Percentiles rank a stretch among this genome's conserved stretches.
Evolutionary conservation across 1,140 invertebrate genomes (phyloP).

Genomic region (Parasteatoda tepidariorum): DNA sequence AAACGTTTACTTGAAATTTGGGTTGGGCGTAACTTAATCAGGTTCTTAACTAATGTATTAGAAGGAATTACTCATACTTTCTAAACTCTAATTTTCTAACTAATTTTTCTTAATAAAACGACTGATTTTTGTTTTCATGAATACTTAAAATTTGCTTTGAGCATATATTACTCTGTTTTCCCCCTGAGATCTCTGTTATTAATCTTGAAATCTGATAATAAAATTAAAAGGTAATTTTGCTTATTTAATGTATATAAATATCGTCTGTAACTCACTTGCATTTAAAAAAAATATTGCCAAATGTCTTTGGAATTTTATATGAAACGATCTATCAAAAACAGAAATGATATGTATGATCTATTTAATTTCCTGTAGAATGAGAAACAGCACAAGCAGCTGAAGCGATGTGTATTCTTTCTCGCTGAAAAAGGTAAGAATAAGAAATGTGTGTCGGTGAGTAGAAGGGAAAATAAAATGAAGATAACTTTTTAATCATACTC

Average conservation of each 20-base stretch:
- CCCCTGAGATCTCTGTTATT: no score
- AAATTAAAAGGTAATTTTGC: background rate
- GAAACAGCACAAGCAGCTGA: background rate
- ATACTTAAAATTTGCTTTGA: no score
- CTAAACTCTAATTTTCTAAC: no score
- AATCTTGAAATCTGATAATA: no score
- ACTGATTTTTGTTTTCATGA: no score
- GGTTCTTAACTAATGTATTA: no score
- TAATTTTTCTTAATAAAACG: no score
- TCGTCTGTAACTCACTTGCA: no score
- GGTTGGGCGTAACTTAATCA: no score
- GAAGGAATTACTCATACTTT: no score
- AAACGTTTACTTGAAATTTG: no score
- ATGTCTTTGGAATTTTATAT: conserved; percentile 30
- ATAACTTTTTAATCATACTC: background rate
- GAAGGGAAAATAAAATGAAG: background rate
- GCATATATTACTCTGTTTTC: no score
- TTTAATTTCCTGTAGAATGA: conserved; percentile 37
- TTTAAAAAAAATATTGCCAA: conserved; percentile 22
- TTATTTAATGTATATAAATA: background rate
- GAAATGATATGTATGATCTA: background rate
- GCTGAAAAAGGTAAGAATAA: conserved; percentile 9
- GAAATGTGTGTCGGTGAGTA: background rate
- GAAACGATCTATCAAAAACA: background rate
- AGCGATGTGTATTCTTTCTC: conserved; percentile 22